Conservation (phyloP, 2,113 vertebrate species). For the Myodes glareolus region DNA sequence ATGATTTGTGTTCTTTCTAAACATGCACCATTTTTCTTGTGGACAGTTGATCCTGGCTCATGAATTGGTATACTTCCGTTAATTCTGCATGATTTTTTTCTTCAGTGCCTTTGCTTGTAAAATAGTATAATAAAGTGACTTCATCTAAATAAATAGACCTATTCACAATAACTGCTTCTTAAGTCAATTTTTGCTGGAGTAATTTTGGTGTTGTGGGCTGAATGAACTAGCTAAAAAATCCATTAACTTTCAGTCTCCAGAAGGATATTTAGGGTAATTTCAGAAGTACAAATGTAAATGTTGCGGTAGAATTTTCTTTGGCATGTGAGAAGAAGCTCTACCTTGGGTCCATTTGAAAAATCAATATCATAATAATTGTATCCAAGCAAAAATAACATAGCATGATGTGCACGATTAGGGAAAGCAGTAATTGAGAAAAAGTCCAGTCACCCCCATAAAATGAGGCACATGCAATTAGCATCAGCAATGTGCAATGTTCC, state of each 20-base stretch:
- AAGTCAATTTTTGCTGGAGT: constrained; percentile 53
- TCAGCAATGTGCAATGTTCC: constrained; percentile 47
- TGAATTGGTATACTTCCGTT: constrained; percentile 62
- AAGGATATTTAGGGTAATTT: constrained; percentile 75
- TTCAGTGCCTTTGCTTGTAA: constrained; percentile 57
- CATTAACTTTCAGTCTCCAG: constrained; percentile 72
- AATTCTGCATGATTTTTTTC: constrained; percentile 63
- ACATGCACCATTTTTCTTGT: constrained; percentile 52
- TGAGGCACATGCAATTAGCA: constrained; percentile 38
- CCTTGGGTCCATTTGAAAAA: constrained; percentile 64
- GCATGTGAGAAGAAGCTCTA: constrained; percentile 61
- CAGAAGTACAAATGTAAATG: constrained; percentile 70
- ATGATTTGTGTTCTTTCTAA: constrained; percentile 55
- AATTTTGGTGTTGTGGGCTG: constrained; percentile 57
- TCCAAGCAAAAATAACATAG: constrained; percentile 60
- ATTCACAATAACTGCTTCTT: constrained; percentile 45
- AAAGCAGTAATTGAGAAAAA: constrained; percentile 24
- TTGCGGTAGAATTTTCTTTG: constrained; percentile 72
- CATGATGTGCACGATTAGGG: constrained; percentile 30
- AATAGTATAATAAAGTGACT: constrained; percentile 64
- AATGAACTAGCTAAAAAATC: constrained; percentile 74
- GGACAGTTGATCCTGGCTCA: constrained; percentile 15
- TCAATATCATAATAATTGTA: constrained; percentile 66
- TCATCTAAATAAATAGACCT: constrained; percentile 71
- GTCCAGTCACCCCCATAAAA: constrained; percentile 54